Evolutionary conservation across 2,888 invertebrate species (phyloP).

Genomic region (Oligia strigilis): DNA sequence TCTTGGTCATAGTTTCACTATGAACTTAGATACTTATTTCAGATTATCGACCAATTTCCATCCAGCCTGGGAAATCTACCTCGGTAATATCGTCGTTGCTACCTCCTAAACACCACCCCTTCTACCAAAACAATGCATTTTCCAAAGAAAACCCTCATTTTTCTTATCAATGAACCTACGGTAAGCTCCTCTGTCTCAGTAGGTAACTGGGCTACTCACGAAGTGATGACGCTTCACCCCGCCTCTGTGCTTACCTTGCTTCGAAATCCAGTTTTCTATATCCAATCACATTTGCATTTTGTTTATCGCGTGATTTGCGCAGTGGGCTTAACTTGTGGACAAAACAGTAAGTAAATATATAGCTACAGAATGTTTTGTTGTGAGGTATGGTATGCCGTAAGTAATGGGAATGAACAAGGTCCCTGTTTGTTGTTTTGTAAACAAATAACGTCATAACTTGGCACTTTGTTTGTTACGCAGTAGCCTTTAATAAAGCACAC

Average conservation of each 20-base stretch:
- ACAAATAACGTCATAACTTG: slow-evolving; percentile 25
- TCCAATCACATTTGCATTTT: slow-evolving; percentile 82
- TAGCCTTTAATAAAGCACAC: background rate
- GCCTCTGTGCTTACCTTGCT: slow-evolving; percentile 80
- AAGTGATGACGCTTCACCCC: slow-evolving; percentile 82
- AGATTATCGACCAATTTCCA: background rate
- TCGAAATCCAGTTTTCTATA: slow-evolving; percentile 77
- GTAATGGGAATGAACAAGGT: slow-evolving; percentile 35
- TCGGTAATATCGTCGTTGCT: too few species aligned
- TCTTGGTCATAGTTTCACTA: background rate
- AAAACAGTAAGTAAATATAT: slow-evolving; percentile 40
- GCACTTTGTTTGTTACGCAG: background rate
- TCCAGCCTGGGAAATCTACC: background rate
- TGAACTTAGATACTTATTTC: background rate
- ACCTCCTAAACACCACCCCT: rapidly evolving
- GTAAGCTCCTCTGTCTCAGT: slow-evolving; percentile 1
- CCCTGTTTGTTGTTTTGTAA: slow-evolving; percentile 32
- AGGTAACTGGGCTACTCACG: slow-evolving; percentile 34
- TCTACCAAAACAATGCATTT: background rate
- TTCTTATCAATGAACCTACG: background rate
- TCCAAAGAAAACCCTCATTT: background rate
- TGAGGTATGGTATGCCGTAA: slow-evolving; percentile 12
- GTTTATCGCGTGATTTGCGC: slow-evolving; percentile 74
- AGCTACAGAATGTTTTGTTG: background rate
- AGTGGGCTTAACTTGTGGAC: slow-evolving; percentile 68